Base-by-base conservation (phyloP, 1,140 invertebrate species). In the Bemisia tabaci region DNA sequence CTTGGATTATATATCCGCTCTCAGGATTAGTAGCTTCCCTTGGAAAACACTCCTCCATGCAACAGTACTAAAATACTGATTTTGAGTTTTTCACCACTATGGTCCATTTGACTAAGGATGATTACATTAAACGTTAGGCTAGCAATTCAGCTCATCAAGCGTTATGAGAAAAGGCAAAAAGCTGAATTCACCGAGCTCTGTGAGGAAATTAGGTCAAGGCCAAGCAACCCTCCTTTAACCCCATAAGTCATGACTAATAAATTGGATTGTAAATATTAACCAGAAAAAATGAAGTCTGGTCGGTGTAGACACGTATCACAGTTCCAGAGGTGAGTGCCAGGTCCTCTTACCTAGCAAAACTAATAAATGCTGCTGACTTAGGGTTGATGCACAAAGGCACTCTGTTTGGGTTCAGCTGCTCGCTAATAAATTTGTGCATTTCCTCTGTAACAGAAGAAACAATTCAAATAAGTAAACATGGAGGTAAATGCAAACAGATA, bases 371-470 rank as follows among this genome's bases (percentile, higher is more conserved):
- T 75, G 95, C 94, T 72, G 95, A 97, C 82, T 97, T 94, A 70
- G 95, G 97, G 84, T 99, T 99, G 82, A 99, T 97, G 83, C 95
- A 98, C 65, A 99, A 83, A 71, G 97, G 96, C 68, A 98, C 94
- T 68, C 93, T 86, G 70, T 80, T 81, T 75, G 90, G 91, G 77
- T 92, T 91, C 75, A 97, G 85, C 78, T 96, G 94, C 78, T 98
- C 94, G 71, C 91, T 87, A 78, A 98, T 97, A 81, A 97, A 97
- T 83, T 94, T 95, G 83, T 97, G 94, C 82, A 99, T 91, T 84
- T 95, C 91, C 84, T 97, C 95, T 94, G 88, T 65, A 86, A 84
- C 70, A 81, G 71, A 74, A 66, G 73, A 74, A 67, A 67, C 5
- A 64, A 64, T n/a, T 17, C 33, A 5, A 48, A 48, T 48, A 9